Percentiles rank a stretch among this genome's conserved stretches.
phyloP scores from a whole-genome alignment of 1,140 invertebrate genomes.

The Aphidius gifuensis region DNA sequence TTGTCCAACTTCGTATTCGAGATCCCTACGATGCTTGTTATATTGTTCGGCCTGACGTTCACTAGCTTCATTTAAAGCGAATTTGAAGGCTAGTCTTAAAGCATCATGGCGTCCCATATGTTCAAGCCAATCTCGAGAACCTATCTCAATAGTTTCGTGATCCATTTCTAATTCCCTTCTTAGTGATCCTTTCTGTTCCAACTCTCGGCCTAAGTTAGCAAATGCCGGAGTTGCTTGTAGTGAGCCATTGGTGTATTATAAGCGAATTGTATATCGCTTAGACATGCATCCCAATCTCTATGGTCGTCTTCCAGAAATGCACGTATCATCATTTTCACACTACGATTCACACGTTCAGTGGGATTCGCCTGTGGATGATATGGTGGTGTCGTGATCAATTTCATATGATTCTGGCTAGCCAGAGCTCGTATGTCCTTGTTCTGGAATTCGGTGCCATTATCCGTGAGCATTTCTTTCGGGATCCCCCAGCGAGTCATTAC shows the following conservation, averaged over 20 bases:
- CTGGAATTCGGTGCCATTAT: conserved; percentile 50
- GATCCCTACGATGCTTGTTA: too few relatives aligned
- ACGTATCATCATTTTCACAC: conserved; percentile 42
- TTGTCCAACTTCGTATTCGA: neutral
- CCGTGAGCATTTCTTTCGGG: conserved; percentile 38
- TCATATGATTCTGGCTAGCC: conserved; percentile 20
- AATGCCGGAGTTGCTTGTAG: conserved; percentile 20
- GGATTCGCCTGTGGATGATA: conserved; percentile 46
- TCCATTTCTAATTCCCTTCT: neutral
- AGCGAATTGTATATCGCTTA: conserved; percentile 38
- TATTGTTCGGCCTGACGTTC: conserved; percentile 8
- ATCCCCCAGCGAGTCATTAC: conserved; percentile 32
- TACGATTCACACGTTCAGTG: conserved; percentile 41
- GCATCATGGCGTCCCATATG: conserved; percentile 18
- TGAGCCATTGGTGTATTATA: conserved; percentile 18
- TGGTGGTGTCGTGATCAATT: conserved; percentile 36
- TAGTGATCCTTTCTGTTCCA: conserved; percentile 11
- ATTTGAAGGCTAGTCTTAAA: conserved; percentile 7
- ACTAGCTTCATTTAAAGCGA: conserved; percentile 21
- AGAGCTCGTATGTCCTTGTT: conserved; percentile 9
- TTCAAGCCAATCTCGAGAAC: conserved; percentile 15
- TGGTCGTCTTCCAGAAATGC: conserved; percentile 41
- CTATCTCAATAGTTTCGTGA: neutral
- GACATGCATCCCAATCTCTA: conserved; percentile 39
- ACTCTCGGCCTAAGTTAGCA: conserved; percentile 19